These are phyloP conservation scores for Danionella dracula DNA, from an alignment of 2,797 vertebrate species.

Conservation along the genomic window DNA sequence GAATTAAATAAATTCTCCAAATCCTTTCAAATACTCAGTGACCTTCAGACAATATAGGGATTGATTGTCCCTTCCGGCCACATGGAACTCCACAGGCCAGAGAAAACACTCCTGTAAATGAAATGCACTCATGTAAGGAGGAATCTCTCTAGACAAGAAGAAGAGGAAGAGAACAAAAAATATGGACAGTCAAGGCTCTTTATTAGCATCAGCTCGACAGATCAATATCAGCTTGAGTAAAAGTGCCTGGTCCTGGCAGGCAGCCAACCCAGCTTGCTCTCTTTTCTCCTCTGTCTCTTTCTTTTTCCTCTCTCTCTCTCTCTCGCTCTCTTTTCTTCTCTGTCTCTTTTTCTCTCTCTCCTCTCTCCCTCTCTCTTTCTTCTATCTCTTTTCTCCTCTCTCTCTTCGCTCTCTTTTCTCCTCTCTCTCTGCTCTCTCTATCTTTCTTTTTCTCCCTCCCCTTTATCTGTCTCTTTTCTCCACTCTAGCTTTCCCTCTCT, in stretches of 20 bases:
- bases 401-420: background rate
- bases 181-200: conserved; percentile 14
- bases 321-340: background rate
- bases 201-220: conserved; percentile 16
- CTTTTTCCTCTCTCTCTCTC: too few species aligned
- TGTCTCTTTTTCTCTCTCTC: too few species aligned
- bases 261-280: conserved; percentile 1
- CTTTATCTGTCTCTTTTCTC: background rate
- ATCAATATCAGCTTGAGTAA: conserved; percentile 35
- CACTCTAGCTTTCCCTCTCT: background rate
- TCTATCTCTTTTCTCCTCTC: too few species aligned
- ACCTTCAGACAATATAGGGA: conserved; percentile 33
- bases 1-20: conserved; percentile 5
- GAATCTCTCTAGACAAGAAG: conserved; percentile 21
- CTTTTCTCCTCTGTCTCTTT: too few species aligned
- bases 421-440: background rate
- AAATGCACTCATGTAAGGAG: conserved; percentile 25
- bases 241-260: conserved; percentile 8
- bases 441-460: too few species aligned
- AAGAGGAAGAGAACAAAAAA: background rate
- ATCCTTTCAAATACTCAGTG: conserved; percentile 12
- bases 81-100: background rate
- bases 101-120: conserved; percentile 25
- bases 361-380: background rate
- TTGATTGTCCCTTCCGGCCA: conserved; percentile 14